A percentile compares a stretch with the other conserved stretches of the same genome.
phyloP scores from a whole-genome alignment of 2,888 invertebrate species.

The Mythimna impura region DNA sequence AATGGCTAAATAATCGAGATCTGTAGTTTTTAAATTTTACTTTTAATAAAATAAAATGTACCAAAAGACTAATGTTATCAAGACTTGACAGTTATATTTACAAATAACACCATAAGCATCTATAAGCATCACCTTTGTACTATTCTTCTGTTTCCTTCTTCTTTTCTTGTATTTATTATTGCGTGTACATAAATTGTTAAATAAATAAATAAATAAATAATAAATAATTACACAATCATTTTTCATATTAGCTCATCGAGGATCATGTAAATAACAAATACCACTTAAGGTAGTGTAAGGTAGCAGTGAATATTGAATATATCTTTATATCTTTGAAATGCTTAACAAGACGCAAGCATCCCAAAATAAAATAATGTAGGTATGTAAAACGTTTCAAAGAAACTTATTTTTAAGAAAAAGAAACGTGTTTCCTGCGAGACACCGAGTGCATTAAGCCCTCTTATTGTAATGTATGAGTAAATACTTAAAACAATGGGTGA shows the following conservation, averaged over 20 bases:
- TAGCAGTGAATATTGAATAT: neutral
- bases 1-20: neutral
- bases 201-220: too few relatives aligned
- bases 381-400: slow-evolving; percentile 4
- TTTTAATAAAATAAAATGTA: neutral
- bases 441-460: slow-evolving; percentile 16
- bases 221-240: neutral
- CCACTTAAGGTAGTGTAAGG: neutral
- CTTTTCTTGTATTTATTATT: too few relatives aligned
- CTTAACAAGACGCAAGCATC: neutral
- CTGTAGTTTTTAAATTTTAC: neutral
- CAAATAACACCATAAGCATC: too few relatives aligned
- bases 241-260: neutral
- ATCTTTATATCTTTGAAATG: slow-evolving; percentile 1
- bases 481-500: slow-evolving; percentile 29
- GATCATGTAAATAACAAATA: neutral
- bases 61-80: neutral
- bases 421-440: neutral
- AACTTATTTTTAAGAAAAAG: slow-evolving; percentile 21
- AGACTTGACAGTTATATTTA: neutral
- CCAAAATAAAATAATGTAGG: slow-evolving; percentile 20
- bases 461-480: slow-evolving; percentile 18
- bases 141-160: too few relatives aligned
- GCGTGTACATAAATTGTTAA: too few relatives aligned
- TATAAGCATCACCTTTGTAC: too few relatives aligned